Evolutionary conservation across 1,140 invertebrate species (phyloP), one percentile per base, ranked within the genome.

Genomic region (Chymomyza costata): DNA sequence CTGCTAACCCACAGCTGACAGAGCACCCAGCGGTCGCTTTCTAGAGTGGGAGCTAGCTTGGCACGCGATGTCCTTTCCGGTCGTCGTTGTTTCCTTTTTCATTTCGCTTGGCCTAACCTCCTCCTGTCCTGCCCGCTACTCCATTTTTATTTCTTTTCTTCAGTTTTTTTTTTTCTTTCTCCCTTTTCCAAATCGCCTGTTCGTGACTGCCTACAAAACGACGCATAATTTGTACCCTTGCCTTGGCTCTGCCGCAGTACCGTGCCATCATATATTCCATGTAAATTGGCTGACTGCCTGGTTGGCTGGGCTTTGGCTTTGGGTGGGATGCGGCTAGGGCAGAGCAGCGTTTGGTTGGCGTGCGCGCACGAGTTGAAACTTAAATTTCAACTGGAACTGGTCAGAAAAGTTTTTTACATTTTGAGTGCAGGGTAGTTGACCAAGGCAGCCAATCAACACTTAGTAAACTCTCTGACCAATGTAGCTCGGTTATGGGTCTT

Each of bases 1-100:
- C n/a, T n/a, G n/a, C n/a, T n/a, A n/a, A n/a, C n/a, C n/a, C n/a
- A n/a, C n/a, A n/a, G n/a, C n/a, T n/a, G n/a, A n/a, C n/a, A n/a
- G n/a, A 32, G 34, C 39, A 25, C 18, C 39, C n/a, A 30, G 15
- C n/a, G 35, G 52, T 48, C 41, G 35, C n/a, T 10, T 30, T 19
- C 21, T 34, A 40, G 55, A 64, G 61, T 60, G 61, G 54, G 69
- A 54, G 65, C 46, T 46, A 34, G 65, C 62, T 61, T 52, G 73
- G 68, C 76, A 83, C 65, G 76, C 76, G 81, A 82, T 83, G 81
- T 83, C 81, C 81, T 70, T 84, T 84, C 82, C 82, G 76, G 57
- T 78, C 69, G 63, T 65, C 73, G 73, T 60, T 73, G 71, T 78
- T 78, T 80, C 67, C 71, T 61, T 63, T 78, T 55, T 71, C 65